Percentiles rank a stretch among this genome's conserved stretches.
Conservation (phyloP, 2,797 vertebrate genomes). For the Setipinna tenuifilis region DNA sequence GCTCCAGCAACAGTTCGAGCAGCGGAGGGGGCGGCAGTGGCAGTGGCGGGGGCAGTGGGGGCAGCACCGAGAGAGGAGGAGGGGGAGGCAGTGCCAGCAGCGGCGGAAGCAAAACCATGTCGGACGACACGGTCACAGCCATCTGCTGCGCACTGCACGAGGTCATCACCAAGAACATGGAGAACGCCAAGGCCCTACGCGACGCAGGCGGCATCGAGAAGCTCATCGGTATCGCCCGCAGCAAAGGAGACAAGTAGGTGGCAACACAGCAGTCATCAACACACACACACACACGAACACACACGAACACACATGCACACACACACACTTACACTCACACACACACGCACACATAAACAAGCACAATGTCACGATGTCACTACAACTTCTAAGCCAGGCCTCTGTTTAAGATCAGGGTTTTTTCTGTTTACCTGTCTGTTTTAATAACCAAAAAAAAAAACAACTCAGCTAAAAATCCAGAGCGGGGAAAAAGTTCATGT, state of each 20-base stretch:
- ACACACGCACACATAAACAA: background rate
- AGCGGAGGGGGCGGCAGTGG: constrained; percentile 73
- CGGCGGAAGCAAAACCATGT: constrained; percentile 84
- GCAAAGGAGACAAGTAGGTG: constrained; percentile 92
- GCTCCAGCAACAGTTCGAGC: constrained; percentile 79
- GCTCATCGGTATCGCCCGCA: constrained; percentile 87
- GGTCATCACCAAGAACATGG: constrained; percentile 90
- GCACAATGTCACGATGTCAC: background rate
- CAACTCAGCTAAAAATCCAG: background rate
- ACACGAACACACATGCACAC: background rate
- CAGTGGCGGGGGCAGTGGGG: constrained; percentile 74
- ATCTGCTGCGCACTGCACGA: constrained; percentile 87
- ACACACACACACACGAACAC: background rate
- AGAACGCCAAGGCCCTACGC: constrained; percentile 89
- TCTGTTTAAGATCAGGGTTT: constrained; percentile 11
- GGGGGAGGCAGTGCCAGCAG: constrained; percentile 74
- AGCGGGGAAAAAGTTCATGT: background rate
- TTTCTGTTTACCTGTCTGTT: constrained; percentile 3
- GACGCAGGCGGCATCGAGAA: constrained; percentile 87
- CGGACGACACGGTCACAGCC: constrained; percentile 87
- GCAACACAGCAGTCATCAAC: background rate
- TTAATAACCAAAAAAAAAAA: background rate
- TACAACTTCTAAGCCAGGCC: background rate
- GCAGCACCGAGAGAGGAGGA: constrained; percentile 73
- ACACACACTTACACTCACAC: background rate